phyloP scores from a whole-genome alignment of 1,140 invertebrate species.

The Brachionus asplanchnoidis region DNA sequence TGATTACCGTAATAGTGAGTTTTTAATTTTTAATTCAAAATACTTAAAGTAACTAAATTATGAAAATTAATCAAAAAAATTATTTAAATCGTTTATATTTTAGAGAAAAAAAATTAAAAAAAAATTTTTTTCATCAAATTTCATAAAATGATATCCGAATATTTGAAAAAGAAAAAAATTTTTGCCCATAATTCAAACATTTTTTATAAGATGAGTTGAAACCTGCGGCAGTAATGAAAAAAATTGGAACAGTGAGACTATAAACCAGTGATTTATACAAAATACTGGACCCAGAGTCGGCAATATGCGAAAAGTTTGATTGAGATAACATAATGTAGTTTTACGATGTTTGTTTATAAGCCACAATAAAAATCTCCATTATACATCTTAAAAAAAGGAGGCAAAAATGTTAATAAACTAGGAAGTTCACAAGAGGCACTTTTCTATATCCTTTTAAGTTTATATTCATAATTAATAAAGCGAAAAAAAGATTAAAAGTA shows the following conservation, averaged over 20 bases:
- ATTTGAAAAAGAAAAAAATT: too few species aligned
- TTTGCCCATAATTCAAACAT: too few species aligned
- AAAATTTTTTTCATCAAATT: neutral
- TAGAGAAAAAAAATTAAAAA: neutral
- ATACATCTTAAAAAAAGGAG: neutral
- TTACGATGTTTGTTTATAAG: neutral
- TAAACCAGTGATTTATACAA: slow-evolving; percentile 7
- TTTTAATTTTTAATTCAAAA: too few species aligned
- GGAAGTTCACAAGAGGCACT: neutral
- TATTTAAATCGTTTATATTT: neutral
- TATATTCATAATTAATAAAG: neutral
- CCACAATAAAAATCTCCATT: neutral
- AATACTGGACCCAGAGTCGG: neutral
- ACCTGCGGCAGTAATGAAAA: slow-evolving; percentile 22
- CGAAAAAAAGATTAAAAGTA: neutral
- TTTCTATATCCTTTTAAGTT: neutral
- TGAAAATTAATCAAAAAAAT: neutral
- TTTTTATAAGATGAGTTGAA: neutral
- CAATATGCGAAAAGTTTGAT: neutral
- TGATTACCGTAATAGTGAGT: too few species aligned
- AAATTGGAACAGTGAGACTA: slow-evolving; percentile 33
- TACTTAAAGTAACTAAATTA: too few species aligned
- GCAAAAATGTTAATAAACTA: neutral
- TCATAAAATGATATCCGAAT: neutral
- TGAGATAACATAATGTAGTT: neutral